Evolutionary conservation across 2,113 vertebrate genomes (phyloP).

Genomic region (Corythaixoides concolor): DNA sequence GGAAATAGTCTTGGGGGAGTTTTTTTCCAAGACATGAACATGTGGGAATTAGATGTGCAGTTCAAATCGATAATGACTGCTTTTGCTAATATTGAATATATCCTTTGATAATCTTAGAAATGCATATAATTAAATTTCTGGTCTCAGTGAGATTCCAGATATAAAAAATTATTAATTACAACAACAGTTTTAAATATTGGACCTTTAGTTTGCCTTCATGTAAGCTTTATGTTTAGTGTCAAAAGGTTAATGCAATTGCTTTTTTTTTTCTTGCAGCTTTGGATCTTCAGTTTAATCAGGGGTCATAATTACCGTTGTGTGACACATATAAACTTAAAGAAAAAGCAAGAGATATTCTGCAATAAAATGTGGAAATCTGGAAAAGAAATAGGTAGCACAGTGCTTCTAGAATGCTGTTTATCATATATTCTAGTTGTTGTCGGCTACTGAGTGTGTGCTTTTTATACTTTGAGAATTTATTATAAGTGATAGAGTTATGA

Average conservation of each 20-base stretch:
- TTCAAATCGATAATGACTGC: neutral
- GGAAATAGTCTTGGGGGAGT: neutral
- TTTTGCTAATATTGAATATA: neutral
- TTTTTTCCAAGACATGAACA: neutral
- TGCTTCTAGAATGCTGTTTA: neutral
- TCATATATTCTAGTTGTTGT: neutral
- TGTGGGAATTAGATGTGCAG: neutral
- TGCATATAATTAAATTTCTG: neutral
- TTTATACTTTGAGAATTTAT: neutral
- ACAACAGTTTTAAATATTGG: neutral
- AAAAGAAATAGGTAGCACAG: conserved; percentile 47
- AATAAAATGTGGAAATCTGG: neutral
- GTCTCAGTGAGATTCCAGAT: neutral
- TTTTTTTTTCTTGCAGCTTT: conserved; percentile 76
- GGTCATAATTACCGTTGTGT: conserved; percentile 76
- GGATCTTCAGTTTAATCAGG: conserved; percentile 81
- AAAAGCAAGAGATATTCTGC: conserved; percentile 73
- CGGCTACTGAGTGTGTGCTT: neutral
- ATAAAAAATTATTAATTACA: neutral
- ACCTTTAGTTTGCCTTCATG: neutral
- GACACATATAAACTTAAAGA: conserved; percentile 78
- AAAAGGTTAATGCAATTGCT: neutral
- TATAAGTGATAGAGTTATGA: neutral
- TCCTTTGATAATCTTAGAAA: neutral
- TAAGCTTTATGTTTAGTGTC: neutral